Evolutionary conservation across 2,888 invertebrate genomes (phyloP), one percentile per base, ranked within the genome.

Genomic region (Oscheius sp.): DNA sequence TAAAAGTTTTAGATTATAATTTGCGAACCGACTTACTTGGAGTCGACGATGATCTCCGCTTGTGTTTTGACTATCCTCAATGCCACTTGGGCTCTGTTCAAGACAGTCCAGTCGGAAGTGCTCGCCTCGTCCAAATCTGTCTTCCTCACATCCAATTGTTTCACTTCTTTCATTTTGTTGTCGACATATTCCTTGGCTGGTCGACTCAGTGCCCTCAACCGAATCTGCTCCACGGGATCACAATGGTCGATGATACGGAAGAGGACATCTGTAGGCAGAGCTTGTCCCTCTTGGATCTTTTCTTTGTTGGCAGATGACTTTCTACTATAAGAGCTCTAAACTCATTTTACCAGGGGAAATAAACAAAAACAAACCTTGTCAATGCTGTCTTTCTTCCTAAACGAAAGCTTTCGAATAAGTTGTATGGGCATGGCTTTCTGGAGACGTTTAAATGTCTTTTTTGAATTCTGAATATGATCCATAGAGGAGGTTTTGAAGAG

Each of bases 31-130:
- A 35, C 35, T 35, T 9, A 35, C 35, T 78, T 79, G 2, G 73
- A 70, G 63, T 83, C 83, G 56, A 83, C 79, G 27, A 81, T 76
- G n/a, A 83, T 66, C 25, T 72, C 70, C 5, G 71, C 77, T 7
- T 76, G 73, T 16, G 73, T 68, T 12, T 69, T 69, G 12, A 69
- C 68, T 25, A 81, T 49, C 18, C 71, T 70, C 35, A 83, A 46
- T n/a, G 80, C 80, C 9, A 83, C 77, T 53, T 81, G 79, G 9
- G 63, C 73, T 13, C 73, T 74, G 0, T 41, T 49, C 21, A 76
- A 75, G 9, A 75, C 53, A 43, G 66, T 55, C 73, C 77, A 79
- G 2, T 52, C 70, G 27, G 66, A 63, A 16, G 52, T 43, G 23
- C 45, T 46, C 0, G 75, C 69, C 56, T 77, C 68, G 21, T 75